These are phyloP conservation scores for Hippocampus comes DNA, from an alignment of 2,113 vertebrate species.

Conservation along the genomic window DNA sequence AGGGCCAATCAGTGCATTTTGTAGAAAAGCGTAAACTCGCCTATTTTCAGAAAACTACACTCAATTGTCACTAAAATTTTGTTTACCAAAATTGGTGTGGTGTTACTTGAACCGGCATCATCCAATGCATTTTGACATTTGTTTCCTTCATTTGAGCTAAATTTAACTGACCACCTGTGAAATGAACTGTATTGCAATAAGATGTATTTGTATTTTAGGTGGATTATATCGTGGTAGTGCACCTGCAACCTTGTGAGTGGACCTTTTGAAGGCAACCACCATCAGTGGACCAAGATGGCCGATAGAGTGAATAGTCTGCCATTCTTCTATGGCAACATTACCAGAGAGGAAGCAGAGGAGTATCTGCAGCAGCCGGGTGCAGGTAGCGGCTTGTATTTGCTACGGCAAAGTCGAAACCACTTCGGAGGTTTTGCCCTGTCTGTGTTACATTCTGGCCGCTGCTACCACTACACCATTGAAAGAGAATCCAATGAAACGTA, in stretches of 20 bases:
- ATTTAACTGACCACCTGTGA: not conserved
- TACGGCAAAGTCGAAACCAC: constrained; percentile 92
- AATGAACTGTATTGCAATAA: not conserved
- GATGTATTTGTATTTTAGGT: constrained; percentile 24
- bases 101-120: not conserved
- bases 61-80: no score
- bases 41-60: no score
- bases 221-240: constrained; percentile 14
- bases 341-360: constrained; percentile 88
- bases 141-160: not conserved
- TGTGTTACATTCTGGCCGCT: constrained; percentile 72
- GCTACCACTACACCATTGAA: constrained; percentile 94
- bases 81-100: no score
- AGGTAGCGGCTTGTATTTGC: constrained; percentile 80
- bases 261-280: not conserved
- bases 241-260: not conserved
- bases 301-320: constrained; percentile 78
- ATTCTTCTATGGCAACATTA: constrained; percentile 94
- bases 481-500: constrained; percentile 82
- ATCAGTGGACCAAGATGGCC: constrained; percentile 30
- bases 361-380: constrained; percentile 80
- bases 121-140: not conserved
- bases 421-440: constrained; percentile 90
- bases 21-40: no score
- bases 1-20: no score